These are phyloP conservation scores for Hyposmocoma kahamanoa DNA, from an alignment of 1,140 invertebrate species.

Conservation along the genomic window DNA sequence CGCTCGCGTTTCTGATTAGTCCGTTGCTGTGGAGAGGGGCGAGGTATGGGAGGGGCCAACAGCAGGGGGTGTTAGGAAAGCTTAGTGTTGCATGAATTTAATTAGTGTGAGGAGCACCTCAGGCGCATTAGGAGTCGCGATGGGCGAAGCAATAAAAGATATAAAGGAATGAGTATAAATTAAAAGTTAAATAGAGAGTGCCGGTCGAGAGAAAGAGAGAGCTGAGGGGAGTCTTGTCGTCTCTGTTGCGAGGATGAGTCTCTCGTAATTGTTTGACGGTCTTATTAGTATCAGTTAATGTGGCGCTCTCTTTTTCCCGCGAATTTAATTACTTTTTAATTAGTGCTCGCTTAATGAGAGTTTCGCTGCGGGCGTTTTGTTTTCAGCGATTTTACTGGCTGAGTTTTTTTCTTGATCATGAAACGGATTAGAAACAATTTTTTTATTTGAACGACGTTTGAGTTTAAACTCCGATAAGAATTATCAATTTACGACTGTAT, in stretches of 20 bases:
- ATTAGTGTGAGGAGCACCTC: slow-evolving; percentile 70
- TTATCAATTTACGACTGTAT: no score
- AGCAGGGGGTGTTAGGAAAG: slow-evolving; percentile 41
- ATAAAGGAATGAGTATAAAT: slow-evolving; percentile 74
- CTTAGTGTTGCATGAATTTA: slow-evolving; percentile 73
- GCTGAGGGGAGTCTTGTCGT: slow-evolving; percentile 14
- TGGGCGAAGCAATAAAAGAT: slow-evolving; percentile 73
- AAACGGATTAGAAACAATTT: not conserved
- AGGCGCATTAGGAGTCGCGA: slow-evolving; percentile 70
- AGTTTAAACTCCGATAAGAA: no score
- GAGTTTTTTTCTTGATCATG: not conserved
- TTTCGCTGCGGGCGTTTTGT: slow-evolving; percentile 40
- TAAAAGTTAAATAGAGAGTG: slow-evolving; percentile 72
- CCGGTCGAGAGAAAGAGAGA: slow-evolving; percentile 30
- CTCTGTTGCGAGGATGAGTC: slow-evolving; percentile 38
- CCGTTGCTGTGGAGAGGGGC: slow-evolving; percentile 19
- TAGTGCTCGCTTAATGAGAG: slow-evolving; percentile 56
- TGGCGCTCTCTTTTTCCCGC: slow-evolving; percentile 62
- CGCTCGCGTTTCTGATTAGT: slow-evolving; percentile 31
- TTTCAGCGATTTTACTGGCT: slow-evolving; percentile 19
- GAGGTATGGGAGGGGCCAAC: slow-evolving; percentile 24
- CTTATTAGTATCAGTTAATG: slow-evolving; percentile 74
- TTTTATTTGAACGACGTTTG: no score
- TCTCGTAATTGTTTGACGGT: slow-evolving; percentile 71
- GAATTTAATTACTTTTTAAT: slow-evolving; percentile 73